Evolutionary conservation across 1,140 invertebrate genomes (phyloP), one percentile per base, ranked within the genome.

Genomic region (Acromyrmex echinatior): DNA sequence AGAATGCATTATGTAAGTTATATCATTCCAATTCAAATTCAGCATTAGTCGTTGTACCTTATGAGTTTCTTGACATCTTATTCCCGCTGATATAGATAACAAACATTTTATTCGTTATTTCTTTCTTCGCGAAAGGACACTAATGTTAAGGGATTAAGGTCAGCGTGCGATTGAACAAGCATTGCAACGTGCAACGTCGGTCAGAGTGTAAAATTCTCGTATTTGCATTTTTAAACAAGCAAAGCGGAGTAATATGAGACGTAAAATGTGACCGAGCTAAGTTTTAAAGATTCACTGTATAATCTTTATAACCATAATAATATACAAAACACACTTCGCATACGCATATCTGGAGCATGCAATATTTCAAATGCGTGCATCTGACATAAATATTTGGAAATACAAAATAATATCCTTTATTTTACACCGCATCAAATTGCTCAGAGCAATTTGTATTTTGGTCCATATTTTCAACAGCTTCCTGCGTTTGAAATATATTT

Each of bases 141-240:
- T 49, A 21, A 31, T 39, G 14, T 81, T 45, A 58, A 81, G 66
- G 51, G 31, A 81, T 71, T 81, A 81, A 81, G 66, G 45, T 84
- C 39, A 56, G 56, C 39, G 65, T 21, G 7, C 25, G 56, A 63
- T 84, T 56, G 56, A 21, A 74, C 53, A 10, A 28, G 56, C 56
- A 7, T 39, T 14, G 45, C 39, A 7, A 58, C 4, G 56, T 62
- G 70, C 39, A 76, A 74, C 39, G 35, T 62, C 35, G 18, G 3
- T 73, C 70, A 68, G 56, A 12, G 6, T 35, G 31, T n/a, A 18
- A 62, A 74, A 74, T 60, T 7, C 12, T 35, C 18, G n/a, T 58
- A 49, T 84, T 84, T 62, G 70, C 68, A 74, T 45, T 49, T 82
- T 82, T 74, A 35, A 84, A 84, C 18, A 25, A 68, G 14, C 7